Base-by-base conservation (phyloP, 2,113 vertebrate species). In the Malaclemys terrapin region DNA sequence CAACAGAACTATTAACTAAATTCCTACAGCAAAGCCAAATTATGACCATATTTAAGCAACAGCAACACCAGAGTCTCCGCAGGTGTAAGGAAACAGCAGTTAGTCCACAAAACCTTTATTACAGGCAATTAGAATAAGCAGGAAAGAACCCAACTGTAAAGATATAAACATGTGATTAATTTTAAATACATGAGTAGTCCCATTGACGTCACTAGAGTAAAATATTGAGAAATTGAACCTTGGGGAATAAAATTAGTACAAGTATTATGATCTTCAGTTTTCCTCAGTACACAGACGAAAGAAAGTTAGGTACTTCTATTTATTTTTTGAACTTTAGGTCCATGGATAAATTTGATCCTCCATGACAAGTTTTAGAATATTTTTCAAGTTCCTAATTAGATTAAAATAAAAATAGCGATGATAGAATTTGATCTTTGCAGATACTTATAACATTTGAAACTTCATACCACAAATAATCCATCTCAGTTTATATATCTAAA, bases 171-270 rank as follows among this genome's bases (percentile, higher is more conserved):
- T 17, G 57, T 4, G 4, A 29, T 89, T 53, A 8, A 75, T 29
- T 42, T 87, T 24, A 80, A 0, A 49, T 0, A 0, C 0, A 1
- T 35, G 47, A 13, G 3, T 2, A 54, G 27, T 29, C 16, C 31
- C 65, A 75, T 45, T 35, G 47, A 91, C 2, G 3, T 50, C 11
- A 9, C 13, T 75, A 69, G 0, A 1, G 27, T 3, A 38, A 45
- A 20, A 88, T 2, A 62, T 6, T 56, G 24, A 54, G 49, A 76
- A 76, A 76, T 3, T 45, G 38, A 76, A 76, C 11, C 13, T 45
- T 45, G 42, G 6, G 24, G 22, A 45, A 76, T 45, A 76, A 27
- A 42, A 76, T 25, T 42, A 45, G 42, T 42, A 45, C 11, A 76
- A 45, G 14, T 38, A 42, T 75, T 76, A 76, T 45, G 65, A 69